phyloP scores from a whole-genome alignment of 2,797 vertebrate genomes.

The Hephaestus fuliginosus region DNA sequence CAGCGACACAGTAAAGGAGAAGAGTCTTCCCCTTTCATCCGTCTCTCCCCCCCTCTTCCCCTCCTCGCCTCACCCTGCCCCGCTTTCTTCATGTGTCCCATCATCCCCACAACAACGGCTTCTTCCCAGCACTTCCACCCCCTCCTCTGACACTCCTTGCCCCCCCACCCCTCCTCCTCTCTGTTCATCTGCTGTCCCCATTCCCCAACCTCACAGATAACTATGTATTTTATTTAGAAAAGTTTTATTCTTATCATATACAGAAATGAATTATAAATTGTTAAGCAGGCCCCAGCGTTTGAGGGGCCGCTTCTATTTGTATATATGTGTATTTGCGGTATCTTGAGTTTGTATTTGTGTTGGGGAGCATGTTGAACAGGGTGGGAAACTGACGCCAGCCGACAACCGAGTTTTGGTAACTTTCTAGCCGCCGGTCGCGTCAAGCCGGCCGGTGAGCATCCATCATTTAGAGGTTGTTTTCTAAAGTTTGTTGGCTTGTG shows the following conservation, averaged over 20 bases:
- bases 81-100: constrained; percentile 51
- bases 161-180: constrained; percentile 66
- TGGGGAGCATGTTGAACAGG: constrained; percentile 74
- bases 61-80: neutral
- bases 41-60: constrained; percentile 16
- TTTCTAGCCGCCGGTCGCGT: constrained; percentile 39
- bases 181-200: constrained; percentile 72
- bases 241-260: constrained; percentile 90
- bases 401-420: constrained; percentile 39
- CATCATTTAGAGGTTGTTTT: constrained; percentile 35
- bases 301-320: constrained; percentile 88
- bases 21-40: constrained; percentile 67
- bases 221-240: constrained; percentile 91
- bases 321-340: constrained; percentile 89
- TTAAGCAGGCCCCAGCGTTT: constrained; percentile 70
- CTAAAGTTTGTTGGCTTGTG: constrained; percentile 45
- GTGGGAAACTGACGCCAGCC: constrained; percentile 72
- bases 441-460: constrained; percentile 29
- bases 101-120: constrained; percentile 57
- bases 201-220: constrained; percentile 82
- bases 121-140: constrained; percentile 84
- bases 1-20: constrained; percentile 78
- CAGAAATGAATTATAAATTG: constrained; percentile 87
- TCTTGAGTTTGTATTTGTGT: constrained; percentile 82
- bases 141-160: constrained; percentile 81